Percentiles rank a stretch among this genome's conserved stretches.
Evolutionary conservation across 1,140 invertebrate species (phyloP).

Genomic region (Probaryconus sp.): DNA sequence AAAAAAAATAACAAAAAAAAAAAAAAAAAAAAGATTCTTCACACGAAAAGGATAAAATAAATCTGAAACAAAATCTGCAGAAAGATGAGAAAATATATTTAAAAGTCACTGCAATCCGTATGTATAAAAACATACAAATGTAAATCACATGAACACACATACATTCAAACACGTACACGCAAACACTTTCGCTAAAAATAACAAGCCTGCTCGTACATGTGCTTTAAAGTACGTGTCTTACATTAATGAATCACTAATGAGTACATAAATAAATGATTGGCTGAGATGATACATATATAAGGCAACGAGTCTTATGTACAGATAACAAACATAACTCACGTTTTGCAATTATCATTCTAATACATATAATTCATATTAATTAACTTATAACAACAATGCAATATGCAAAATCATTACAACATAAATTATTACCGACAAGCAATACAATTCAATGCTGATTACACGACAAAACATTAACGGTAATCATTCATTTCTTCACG

Average conservation of each 20-base stretch:
- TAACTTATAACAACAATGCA: too few relatives aligned
- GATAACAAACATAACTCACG: background rate
- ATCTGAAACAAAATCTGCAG: too few relatives aligned
- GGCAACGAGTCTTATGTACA: background rate
- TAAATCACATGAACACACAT: background rate
- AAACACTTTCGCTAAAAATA: constrained; percentile 13
- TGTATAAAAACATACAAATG: too few relatives aligned
- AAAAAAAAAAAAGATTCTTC: too few relatives aligned
- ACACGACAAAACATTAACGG: constrained; percentile 5
- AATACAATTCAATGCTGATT: background rate
- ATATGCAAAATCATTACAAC: too few relatives aligned
- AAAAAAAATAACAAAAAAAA: too few relatives aligned
- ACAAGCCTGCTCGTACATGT: constrained; percentile 19
- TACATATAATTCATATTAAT: too few relatives aligned
- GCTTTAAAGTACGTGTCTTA: background rate
- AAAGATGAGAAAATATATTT: too few relatives aligned
- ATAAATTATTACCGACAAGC: background rate
- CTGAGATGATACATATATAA: background rate
- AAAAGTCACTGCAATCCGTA: too few relatives aligned
- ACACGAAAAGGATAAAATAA: too few relatives aligned
- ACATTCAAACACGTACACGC: constrained; percentile 3
- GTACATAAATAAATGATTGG: constrained; percentile 4
- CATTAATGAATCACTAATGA: background rate
- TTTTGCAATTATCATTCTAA: too few relatives aligned
- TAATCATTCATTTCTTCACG: background rate